Evolutionary conservation across 2,888 invertebrate species (phyloP), one percentile per base, ranked within the genome.

Genomic region (Euzophera pinguis): DNA sequence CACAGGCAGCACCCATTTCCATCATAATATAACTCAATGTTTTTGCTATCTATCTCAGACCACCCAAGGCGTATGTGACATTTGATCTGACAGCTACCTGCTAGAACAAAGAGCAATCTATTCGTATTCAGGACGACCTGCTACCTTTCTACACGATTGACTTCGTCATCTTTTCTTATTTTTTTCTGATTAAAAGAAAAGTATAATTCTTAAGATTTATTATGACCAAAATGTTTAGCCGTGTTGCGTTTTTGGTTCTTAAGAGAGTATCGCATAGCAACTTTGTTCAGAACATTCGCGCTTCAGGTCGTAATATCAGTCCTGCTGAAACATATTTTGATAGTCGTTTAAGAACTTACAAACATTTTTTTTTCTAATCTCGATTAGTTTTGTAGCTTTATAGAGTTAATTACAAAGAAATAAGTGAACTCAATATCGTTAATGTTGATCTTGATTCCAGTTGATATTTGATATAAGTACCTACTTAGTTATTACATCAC

Each of bases 21-120:
- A 90, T 90, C 73, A 88, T 83, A 90, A 90, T 89, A 73, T 81
- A n/a, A 78, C 72, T 80, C 76, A 84, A 84, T 85, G 78, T 84
- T 81, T 82, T 75, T 84, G 84, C 81, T 78, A 84, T 86, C 78
- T 80, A 75, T 75, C 74, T 65, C 58, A 69, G 90, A 87, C 90
- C 90, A 90, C 90, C 90, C 90, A 88, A 54, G 75, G 57, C 54
- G 71, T 57, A 59, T 71, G 71, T 74, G 84, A 81, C 84, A 87
- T 69, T 73, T 64, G 81, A 86, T 86, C 78, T 79, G 75, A 78
- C 76, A 72, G 63, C 75, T 81, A 81, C 86, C 87, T 82, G 85
- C 60, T 78, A 83, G 83, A 85, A 86, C 85, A 87, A 87, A 71
- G 65, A 57, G 59, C 57, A 57, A 56, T 59, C 65, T 74, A 75